phyloP scores from a whole-genome alignment of 2,888 invertebrate genomes.

The Hypolimnas misippus region DNA sequence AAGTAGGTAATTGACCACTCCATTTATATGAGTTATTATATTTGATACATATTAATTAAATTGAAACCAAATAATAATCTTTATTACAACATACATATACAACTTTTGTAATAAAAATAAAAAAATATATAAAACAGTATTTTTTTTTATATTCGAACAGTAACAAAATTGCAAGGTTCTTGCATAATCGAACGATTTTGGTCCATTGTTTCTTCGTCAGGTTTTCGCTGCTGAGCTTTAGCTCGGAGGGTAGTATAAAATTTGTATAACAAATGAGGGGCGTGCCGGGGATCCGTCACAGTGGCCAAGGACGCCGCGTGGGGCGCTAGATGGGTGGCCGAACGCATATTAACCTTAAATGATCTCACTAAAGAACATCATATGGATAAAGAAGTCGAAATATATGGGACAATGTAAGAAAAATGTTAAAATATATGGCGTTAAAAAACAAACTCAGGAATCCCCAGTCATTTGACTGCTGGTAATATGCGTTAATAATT shows the following conservation, averaged over 20 bases:
- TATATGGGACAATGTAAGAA: slow-evolving; percentile 1
- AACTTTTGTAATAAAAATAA: no score
- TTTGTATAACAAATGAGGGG: slow-evolving; percentile 84
- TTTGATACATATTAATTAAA: no score
- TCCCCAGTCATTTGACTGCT: background rate
- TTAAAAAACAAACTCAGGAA: background rate
- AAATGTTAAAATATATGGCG: background rate
- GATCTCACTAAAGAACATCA: slow-evolving; percentile 24
- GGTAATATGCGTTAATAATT: background rate
- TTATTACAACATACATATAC: background rate
- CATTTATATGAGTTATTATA: no score
- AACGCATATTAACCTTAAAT: slow-evolving; percentile 37
- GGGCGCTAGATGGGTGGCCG: slow-evolving; percentile 80
- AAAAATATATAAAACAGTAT: no score
- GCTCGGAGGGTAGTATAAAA: slow-evolving; percentile 83
- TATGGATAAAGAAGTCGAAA: slow-evolving; percentile 20
- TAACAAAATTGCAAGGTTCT: slow-evolving; percentile 31
- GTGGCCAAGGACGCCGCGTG: slow-evolving; percentile 72
- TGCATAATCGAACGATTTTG: slow-evolving; percentile 39
- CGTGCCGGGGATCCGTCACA: slow-evolving; percentile 81
- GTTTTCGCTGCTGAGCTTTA: slow-evolving; percentile 57
- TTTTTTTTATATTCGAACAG: background rate
- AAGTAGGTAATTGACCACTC: no score
- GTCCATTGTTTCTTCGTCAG: slow-evolving; percentile 61
- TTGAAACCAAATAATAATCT: no score